A percentile compares a stretch with the other conserved stretches of the same genome.
Conservation (phyloP, 1,140 invertebrate genomes). For the Brachionus paranguensis region DNA sequence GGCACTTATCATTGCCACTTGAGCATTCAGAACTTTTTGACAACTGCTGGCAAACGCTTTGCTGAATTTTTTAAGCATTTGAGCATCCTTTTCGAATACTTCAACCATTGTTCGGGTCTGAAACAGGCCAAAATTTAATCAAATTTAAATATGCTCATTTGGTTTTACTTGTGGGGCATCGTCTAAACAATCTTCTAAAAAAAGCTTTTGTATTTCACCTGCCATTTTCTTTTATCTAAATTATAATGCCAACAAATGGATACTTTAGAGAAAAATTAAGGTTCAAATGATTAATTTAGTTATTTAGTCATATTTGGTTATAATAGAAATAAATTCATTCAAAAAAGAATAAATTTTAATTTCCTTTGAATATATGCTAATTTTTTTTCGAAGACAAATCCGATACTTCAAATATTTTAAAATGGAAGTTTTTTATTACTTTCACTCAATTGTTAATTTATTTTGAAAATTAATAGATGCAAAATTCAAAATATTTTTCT, state of each 20-base stretch:
- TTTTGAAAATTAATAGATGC: not conserved
- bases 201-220: not conserved
- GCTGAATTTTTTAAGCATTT: slow-evolving; percentile 21
- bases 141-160: not conserved
- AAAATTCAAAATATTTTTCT: not conserved
- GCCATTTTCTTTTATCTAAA: not conserved
- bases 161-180: not conserved
- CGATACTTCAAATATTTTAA: not conserved
- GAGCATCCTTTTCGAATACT: not conserved
- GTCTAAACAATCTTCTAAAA: slow-evolving; percentile 3
- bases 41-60: slow-evolving; percentile 22
- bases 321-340: not conserved
- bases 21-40: slow-evolving; percentile 21
- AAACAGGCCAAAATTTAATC: not conserved
- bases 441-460: not conserved
- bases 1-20: slow-evolving; percentile 17
- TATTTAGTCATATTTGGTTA: not conserved
- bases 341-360: not conserved
- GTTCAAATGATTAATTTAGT: not conserved
- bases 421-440: not conserved
- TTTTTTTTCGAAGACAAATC: not conserved
- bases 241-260: not conserved
- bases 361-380: not conserved
- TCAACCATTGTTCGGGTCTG: slow-evolving; percentile 2
- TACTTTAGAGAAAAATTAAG: not conserved